phyloP scores from a whole-genome alignment of 2,797 vertebrate genomes.

The Crocidura indochinensis region DNA sequence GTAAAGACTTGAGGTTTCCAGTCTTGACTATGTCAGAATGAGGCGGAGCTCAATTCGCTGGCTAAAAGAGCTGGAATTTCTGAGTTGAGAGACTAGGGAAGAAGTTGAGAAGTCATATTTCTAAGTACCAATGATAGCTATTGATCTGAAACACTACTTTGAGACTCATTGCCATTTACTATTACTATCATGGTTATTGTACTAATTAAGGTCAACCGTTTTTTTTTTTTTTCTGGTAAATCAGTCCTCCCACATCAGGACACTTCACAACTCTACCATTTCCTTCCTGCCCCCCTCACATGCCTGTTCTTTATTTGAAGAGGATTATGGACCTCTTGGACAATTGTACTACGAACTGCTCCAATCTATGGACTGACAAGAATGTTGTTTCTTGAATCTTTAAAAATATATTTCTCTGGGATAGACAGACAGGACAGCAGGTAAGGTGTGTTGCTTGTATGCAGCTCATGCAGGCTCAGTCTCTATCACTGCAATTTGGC shows the following conservation, averaged over 20 bases:
- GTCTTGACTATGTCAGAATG: not conserved
- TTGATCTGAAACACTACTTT: not conserved
- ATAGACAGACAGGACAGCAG: too few species aligned
- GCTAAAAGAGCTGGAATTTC: not conserved
- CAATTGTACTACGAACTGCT: too few species aligned
- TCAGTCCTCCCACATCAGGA: not conserved
- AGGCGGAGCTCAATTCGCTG: not conserved
- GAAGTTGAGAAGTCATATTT: not conserved
- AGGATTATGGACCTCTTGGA: too few species aligned
- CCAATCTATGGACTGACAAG: not conserved
- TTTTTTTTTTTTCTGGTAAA: too few species aligned
- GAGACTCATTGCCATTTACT: accelerated
- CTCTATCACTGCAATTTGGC: too few species aligned
- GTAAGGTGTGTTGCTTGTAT: too few species aligned
- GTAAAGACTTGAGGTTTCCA: not conserved
- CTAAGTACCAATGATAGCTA: not conserved
- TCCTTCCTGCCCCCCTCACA: not conserved
- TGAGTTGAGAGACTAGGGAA: not conserved
- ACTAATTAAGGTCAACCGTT: not conserved
- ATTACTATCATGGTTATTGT: not conserved
- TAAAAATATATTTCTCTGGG: not conserved
- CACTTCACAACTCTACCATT: not conserved
- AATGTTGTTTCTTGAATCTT: not conserved
- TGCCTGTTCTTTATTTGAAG: not conserved
- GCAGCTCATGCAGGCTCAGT: too few species aligned